Evolutionary conservation across 1,140 invertebrate species (phyloP).

Genomic region (Ostrea edulis): DNA sequence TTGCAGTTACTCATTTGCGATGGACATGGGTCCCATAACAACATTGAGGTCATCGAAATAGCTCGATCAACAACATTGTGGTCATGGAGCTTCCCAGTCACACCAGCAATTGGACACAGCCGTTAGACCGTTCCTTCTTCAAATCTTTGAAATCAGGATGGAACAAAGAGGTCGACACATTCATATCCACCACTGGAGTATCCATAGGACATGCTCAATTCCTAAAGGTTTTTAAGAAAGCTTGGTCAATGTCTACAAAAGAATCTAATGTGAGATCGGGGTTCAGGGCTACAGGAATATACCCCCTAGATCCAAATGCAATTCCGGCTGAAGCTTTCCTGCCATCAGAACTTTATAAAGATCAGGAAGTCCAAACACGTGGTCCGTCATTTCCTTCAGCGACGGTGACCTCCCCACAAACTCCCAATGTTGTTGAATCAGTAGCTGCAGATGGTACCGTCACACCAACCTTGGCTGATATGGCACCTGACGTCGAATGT

Average conservation of each 20-base stretch:
- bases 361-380: background rate
- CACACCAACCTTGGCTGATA: too few relatives aligned
- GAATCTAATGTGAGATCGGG: background rate
- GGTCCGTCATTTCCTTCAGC: too few relatives aligned
- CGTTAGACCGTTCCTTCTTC: slow-evolving; percentile 48
- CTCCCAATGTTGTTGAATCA: too few relatives aligned
- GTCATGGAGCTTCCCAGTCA: slow-evolving; percentile 42
- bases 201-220: slow-evolving; percentile 51
- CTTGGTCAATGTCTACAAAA: slow-evolving; percentile 7
- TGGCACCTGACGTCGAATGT: too few relatives aligned
- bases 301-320: background rate
- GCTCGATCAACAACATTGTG: background rate
- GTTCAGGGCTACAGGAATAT: background rate
- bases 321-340: background rate
- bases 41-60: background rate
- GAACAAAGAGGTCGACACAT: slow-evolving; percentile 38
- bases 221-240: slow-evolving; percentile 29
- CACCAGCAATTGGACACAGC: slow-evolving; percentile 52
- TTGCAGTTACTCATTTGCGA: background rate
- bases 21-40: background rate
- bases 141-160: slow-evolving; percentile 47
- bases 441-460: too few relatives aligned
- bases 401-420: too few relatives aligned
- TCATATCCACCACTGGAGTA: slow-evolving; percentile 42
- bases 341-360: background rate